Base-by-base conservation (phyloP, 2,113 vertebrate genomes). In the Nothoprocta perdicaria region DNA sequence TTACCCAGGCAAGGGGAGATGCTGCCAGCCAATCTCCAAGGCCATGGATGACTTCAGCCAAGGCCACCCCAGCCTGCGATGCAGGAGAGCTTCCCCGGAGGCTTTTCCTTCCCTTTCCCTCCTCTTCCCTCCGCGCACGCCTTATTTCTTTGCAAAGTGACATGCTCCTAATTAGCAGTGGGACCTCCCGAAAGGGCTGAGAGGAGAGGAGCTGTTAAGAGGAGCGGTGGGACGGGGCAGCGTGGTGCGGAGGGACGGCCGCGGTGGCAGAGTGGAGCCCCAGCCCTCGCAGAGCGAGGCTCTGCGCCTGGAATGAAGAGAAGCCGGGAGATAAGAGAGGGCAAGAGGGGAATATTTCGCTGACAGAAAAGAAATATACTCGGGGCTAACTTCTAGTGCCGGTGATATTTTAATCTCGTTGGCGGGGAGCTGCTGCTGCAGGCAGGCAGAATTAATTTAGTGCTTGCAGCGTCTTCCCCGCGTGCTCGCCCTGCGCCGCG, bases 291-390 rank as follows among this genome's bases (percentile, higher is more conserved):
- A 14, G n/a, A 66, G 87, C 3, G 1, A 94, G 69, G 55, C 1
- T 0, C 38, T 61, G 48, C 46, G 85, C 33, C 45, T 95, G 83
- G 73, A 90, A 90, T 0, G 1, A 93, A 81, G 63, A 86, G 43
- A 81, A 88, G 29, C 61, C 14, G 7, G 15, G 61, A 96, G 95
- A 97, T 96, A 98, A 97, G 92, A 84, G 67, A 96, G 93, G 93
- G 90, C 94, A 96, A 76, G 80, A 95, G 83, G 86, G 93, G 91
- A 96, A 89, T 74, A 81, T 79, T 95, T 90, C 95, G 95, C 83
- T 96, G 96, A 97, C 94, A 97, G 96, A 96, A 97, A 91, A 96
- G 84, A 97, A 96, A 95, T 87, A 90, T 72, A 80, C 43, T 91
- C 88, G 35, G 88, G 83, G 81, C 68, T 45, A 76, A 90, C 31